Base-by-base conservation (phyloP, 2,797 vertebrate species). In the Sebastes nivosus region DNA sequence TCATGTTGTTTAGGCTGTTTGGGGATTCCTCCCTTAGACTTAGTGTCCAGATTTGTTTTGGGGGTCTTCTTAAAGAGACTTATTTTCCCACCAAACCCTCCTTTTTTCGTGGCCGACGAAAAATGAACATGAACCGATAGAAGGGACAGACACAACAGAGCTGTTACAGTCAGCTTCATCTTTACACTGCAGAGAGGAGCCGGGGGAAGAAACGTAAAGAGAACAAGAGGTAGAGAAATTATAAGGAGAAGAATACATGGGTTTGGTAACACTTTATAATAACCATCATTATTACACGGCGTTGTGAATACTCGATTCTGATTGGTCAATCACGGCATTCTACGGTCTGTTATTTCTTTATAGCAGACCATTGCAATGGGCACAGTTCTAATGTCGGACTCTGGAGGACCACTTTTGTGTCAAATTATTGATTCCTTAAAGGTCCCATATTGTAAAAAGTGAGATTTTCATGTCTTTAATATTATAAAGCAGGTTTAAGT, bases 11-110 rank as follows among this genome's bases (percentile, higher is more conserved):
- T 83, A 22, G 72, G 68, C 22, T 84, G 75, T 34, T 75, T 76
- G n/a, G 83, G 77, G 66, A 81, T 69, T 34, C 50, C 67, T 67
- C 69, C 34, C 64, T 92, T 91, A 25, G 81, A 42, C 60, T 90
- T 88, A 16, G 64, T 74, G 54, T 78, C 76, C 5, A 72, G 75
- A 20, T 90, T 72, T 74, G 42, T 77, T 60, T 88, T 88, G 20
- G 71, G 54, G 16, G 72, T 67, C 54, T 88, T 88, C 36, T 90
- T 89, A 38, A 88, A 85, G 9, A 63, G 2, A 27, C 77, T 84
- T 11, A 83, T 59, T 58, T 88, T 92, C 8, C 42, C 63, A 52
- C 58, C 32, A 22, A 89, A 4, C 9, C 67, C 73, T 7, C 61
- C 61, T 32, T 1, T 73, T 77, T 70, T 87, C n/a, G 14, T 73